Conservation (phyloP, 2,113 vertebrate species). For the Eurystomus gularis region DNA sequence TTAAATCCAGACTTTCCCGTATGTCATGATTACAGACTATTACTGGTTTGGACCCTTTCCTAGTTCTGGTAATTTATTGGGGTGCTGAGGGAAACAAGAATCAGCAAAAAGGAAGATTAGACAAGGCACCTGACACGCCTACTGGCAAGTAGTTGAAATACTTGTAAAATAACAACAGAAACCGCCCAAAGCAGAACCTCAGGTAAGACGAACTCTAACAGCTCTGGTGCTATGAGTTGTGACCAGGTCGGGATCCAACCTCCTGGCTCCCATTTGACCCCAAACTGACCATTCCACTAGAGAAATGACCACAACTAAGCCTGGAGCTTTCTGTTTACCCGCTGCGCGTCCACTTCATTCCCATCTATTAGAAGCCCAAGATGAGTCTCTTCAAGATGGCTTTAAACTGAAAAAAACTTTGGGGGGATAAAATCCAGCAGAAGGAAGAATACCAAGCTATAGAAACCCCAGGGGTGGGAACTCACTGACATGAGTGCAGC, state of each 20-base stretch:
- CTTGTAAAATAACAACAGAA: background rate
- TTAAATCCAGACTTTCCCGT: background rate
- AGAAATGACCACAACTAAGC: background rate
- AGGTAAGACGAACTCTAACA: background rate
- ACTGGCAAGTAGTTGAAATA: background rate
- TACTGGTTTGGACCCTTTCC: background rate
- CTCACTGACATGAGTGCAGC: background rate
- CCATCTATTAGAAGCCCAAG: background rate
- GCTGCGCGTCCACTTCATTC: background rate
- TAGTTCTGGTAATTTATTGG: background rate
- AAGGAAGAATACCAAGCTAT: background rate
- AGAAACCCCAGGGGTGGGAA: background rate
- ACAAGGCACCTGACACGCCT: background rate
- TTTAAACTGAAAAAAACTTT: background rate
- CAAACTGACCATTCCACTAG: background rate
- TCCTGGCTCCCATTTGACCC: background rate
- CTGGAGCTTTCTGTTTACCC: background rate
- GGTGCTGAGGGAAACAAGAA: background rate
- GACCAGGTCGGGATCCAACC: background rate
- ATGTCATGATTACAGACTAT: background rate
- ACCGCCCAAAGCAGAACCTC: background rate
- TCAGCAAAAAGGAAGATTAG: background rate
- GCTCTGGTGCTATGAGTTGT: background rate
- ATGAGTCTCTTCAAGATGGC: background rate
- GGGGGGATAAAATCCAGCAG: background rate